phyloP scores from a whole-genome alignment of 2,113 vertebrate species.

The Cavia porcellus region DNA sequence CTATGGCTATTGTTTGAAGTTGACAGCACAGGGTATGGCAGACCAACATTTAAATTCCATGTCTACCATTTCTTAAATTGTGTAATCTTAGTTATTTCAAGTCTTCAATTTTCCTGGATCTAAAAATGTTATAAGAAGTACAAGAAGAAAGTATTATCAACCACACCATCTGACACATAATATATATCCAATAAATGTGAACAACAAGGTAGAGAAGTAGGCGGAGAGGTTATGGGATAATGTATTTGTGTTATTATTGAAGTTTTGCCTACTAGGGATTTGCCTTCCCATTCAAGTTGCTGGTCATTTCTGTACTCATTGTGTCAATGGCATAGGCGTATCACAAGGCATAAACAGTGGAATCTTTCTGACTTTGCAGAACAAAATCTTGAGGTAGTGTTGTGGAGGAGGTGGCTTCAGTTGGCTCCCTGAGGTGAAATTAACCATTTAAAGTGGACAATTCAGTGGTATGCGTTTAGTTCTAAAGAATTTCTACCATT shows the following conservation, averaged over 20 bases:
- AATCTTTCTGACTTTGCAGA: background rate
- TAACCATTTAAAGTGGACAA: background rate
- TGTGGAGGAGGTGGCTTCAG: background rate
- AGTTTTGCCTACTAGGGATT: background rate
- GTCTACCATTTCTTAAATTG: background rate
- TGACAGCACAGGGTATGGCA: background rate
- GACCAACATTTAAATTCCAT: background rate
- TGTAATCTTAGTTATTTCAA: background rate
- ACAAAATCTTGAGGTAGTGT: background rate
- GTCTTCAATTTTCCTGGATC: background rate
- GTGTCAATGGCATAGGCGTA: background rate
- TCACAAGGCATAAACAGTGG: background rate
- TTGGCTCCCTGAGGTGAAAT: background rate
- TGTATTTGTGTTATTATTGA: background rate
- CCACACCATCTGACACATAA: background rate
- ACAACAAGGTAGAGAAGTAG: background rate
- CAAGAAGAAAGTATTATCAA: background rate
- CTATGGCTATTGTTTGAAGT: background rate
- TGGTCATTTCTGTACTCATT: background rate
- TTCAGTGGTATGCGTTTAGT: background rate
- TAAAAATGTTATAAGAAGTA: constrained; percentile 6
- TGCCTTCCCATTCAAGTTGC: constrained; percentile 3
- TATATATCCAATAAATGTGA: constrained; percentile 4
- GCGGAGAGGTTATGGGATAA: background rate
- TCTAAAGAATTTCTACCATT: background rate